Conservation (phyloP, 2,113 vertebrate species). For the Marmota monax region DNA sequence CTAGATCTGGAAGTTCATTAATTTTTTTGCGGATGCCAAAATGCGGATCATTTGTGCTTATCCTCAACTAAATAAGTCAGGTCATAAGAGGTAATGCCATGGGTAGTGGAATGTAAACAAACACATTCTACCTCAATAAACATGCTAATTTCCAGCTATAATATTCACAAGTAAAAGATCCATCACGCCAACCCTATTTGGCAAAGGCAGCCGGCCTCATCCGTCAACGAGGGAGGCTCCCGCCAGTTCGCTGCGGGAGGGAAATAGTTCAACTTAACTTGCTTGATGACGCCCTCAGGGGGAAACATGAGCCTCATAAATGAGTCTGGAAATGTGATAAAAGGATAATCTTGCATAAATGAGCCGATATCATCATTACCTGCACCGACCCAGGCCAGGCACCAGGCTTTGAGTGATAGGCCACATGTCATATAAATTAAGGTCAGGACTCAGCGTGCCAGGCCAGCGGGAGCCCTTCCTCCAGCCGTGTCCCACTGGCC, state of each 20-base stretch:
- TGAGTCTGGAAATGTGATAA: slow-evolving; percentile 92
- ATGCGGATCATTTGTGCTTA: slow-evolving; percentile 83
- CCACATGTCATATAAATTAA: slow-evolving; percentile 72
- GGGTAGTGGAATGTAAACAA: slow-evolving; percentile 94
- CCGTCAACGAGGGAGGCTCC: slow-evolving; percentile 91
- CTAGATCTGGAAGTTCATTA: slow-evolving; percentile 86
- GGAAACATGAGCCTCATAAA: slow-evolving; percentile 91
- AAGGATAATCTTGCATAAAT: slow-evolving; percentile 94
- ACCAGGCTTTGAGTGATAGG: slow-evolving; percentile 74
- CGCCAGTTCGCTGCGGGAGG: slow-evolving; percentile 92
- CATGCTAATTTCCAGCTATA: slow-evolving; percentile 94
- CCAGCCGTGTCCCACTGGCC: slow-evolving; percentile 8
- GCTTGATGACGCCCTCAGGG: slow-evolving; percentile 92
- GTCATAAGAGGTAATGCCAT: slow-evolving; percentile 92
- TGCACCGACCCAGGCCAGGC: slow-evolving; percentile 82
- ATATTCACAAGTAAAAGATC: slow-evolving; percentile 93
- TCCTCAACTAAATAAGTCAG: slow-evolving; percentile 88
- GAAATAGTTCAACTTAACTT: slow-evolving; percentile 93
- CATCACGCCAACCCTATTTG: slow-evolving; percentile 93
- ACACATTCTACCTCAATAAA: slow-evolving; percentile 94
- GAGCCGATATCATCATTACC: slow-evolving; percentile 90
- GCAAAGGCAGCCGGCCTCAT: slow-evolving; percentile 92
- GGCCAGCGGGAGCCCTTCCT: background rate
- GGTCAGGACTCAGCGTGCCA: background rate
- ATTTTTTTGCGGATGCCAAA: slow-evolving; percentile 82